Base-by-base conservation (phyloP, 2,888 invertebrate genomes). In the Scelioninae gen. 1 region DNA sequence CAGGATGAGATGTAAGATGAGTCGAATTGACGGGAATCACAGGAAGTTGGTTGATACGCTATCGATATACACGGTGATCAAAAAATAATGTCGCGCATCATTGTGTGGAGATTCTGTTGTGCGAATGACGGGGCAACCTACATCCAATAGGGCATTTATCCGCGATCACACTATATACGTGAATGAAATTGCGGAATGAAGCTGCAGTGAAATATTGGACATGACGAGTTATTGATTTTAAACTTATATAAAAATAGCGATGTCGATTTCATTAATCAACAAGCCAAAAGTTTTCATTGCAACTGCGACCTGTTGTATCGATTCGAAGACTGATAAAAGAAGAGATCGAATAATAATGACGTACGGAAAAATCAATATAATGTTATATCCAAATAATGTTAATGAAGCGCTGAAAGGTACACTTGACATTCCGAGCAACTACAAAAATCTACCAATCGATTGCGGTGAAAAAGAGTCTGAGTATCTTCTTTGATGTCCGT, bases 401-500 rank as follows among this genome's bases (percentile, higher is more conserved):
- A 78, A 78, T 23, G 62, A n/a, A 13, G 45, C 43, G 47, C 56
- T 43, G 56, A 63, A 78, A n/a, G 77, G 32, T 71, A 34, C 31
- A 63, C 55, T 71, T 71, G 77, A 71, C 77, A 49, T 56, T 63
- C 38, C 47, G 32, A 78, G 56, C 45, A 49, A 38, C 40, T 71
- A 47, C 49, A 56, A 66, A 76, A 71, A 71, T 78, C 56, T 47
- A 38, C 32, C 49, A 71, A 71, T 78, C 77, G 69, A 78, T 78
- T 68, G 55, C n/a, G n/a, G 55, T 16, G 51, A 65, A 71, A 63
- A 51, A 71, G 58, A 38, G 78, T 65, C 65, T 65, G 65, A 65
- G 56, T 65, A 65, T 78, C 43, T 65, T 65, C 71, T 78, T 71
- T 78, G 71, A 71, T 71, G 78, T 65, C 71, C 40, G 71, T 58